These are phyloP conservation scores for Xylocampa areola DNA, from an alignment of 2,888 invertebrate species.

Conservation along the genomic window DNA sequence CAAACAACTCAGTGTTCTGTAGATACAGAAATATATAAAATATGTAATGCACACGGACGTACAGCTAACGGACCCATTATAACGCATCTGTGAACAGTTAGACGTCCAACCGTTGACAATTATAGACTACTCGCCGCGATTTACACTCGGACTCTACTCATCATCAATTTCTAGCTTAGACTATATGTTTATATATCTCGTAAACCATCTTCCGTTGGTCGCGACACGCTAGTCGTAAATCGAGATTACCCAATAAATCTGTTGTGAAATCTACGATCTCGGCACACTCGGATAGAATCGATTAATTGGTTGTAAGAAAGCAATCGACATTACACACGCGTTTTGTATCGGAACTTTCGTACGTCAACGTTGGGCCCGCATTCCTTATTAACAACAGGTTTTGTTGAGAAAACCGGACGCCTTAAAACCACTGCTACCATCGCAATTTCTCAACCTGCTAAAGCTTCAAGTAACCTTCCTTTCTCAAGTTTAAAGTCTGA, in stretches of 20 bases:
- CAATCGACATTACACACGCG: conserved; percentile 54
- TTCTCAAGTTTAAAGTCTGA: conserved; percentile 52
- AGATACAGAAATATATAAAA: conserved; percentile 20
- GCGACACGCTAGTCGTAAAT: conserved; percentile 30
- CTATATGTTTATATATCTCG: conserved; percentile 38
- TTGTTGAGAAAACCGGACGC: conserved; percentile 74
- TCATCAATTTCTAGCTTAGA: conserved; percentile 12
- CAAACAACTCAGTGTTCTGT: conserved; percentile 17
- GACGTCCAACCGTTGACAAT: conserved; percentile 42
- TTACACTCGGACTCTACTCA: conserved; percentile 18
- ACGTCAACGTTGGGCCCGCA: conserved; percentile 72
- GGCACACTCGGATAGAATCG: conserved; percentile 48
- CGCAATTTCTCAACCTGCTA: conserved; percentile 62
- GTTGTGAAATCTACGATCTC: conserved; percentile 53
- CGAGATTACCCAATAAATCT: conserved; percentile 44
- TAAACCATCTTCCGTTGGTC: conserved; percentile 36
- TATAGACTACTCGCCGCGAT: conserved; percentile 28
- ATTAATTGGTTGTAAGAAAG: conserved; percentile 64
- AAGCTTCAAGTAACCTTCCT: conserved; percentile 53
- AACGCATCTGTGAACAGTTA: conserved; percentile 41
- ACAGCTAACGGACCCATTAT: conserved; percentile 40
- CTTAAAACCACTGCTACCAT: conserved; percentile 62
- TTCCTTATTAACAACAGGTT: conserved; percentile 75
- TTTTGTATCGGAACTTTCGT: conserved; percentile 69
- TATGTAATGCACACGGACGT: conserved; percentile 18